phyloP scores from a whole-genome alignment of 2,797 vertebrate genomes.

The Helostoma temminkii region DNA sequence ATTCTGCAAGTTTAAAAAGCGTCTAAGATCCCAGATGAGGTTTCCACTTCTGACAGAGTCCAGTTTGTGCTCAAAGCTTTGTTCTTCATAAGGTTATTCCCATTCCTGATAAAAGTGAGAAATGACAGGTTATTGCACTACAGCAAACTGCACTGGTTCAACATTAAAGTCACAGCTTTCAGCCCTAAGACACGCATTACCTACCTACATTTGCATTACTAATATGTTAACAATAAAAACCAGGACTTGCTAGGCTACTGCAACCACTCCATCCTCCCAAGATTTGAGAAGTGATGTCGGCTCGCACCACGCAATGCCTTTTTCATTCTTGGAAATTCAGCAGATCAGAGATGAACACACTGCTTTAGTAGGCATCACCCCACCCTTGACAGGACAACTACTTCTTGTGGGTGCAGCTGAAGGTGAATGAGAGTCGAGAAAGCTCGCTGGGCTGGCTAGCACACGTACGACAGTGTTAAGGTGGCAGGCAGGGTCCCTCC shows the following conservation, averaged over 20 bases:
- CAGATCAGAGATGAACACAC: slow-evolving; percentile 43
- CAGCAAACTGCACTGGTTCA: slow-evolving; percentile 23
- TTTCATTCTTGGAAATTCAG: slow-evolving; percentile 47
- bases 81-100: slow-evolving; percentile 71
- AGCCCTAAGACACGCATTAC: slow-evolving; percentile 46
- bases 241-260: slow-evolving; percentile 67
- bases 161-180: slow-evolving; percentile 27
- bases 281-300: slow-evolving; percentile 64
- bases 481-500: slow-evolving; percentile 74
- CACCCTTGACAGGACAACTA: slow-evolving; percentile 79
- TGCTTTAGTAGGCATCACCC: slow-evolving; percentile 64
- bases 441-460: slow-evolving; percentile 70
- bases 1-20: slow-evolving; percentile 49
- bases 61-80: slow-evolving; percentile 58
- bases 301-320: slow-evolving; percentile 45
- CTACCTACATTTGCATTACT: slow-evolving; percentile 61
- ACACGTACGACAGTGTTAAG: slow-evolving; percentile 60
- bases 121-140: slow-evolving; percentile 52
- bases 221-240: slow-evolving; percentile 55
- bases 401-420: slow-evolving; percentile 76
- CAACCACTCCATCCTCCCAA: slow-evolving; percentile 73
- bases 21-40: slow-evolving; percentile 56
- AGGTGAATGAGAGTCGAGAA: slow-evolving; percentile 81
- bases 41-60: slow-evolving; percentile 66
- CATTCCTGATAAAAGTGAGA: slow-evolving; percentile 71